Evolutionary conservation across 2,113 vertebrate genomes (phyloP), one percentile per base, ranked within the genome.

Genomic region (Osmerus mordax): DNA sequence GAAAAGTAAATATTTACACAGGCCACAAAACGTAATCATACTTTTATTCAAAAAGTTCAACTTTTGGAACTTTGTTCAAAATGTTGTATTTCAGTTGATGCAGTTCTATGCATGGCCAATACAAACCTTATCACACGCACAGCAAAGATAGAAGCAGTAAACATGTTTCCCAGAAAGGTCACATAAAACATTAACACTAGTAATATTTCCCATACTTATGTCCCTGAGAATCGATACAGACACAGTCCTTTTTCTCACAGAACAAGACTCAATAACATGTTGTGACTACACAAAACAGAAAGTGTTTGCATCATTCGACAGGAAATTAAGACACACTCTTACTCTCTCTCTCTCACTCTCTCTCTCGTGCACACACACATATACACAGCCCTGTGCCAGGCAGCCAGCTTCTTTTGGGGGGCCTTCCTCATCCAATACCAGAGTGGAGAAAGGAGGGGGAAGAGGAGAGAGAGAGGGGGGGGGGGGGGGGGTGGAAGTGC

Each of bases 161-260:
- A 65, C 0, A 21, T 47, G 66, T 19, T 89, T 88, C 86, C 85
- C 87, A 88, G 77, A 87, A 86, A 87, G 16, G 21, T 62, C 52
- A 2, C 6, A 65, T 3, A 36, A 58, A 54, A 16, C 25, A 3
- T 54, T 14, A 21, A 62, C 23, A 29, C 78, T 77, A 80, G 65
- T 21, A 54, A 0, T 67, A 62, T 70, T 69, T 86, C 91, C 90
- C 90, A 86, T 90, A 92, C 80, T 82, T 70, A 77, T 76, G 87
- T 84, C 84, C 90, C 87, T 92, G 91, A 92, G 91, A 92, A 92
- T 86, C 87, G 69, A 87, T 77, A 75, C 76, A 83, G 56, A 62
- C 65, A 67, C 65, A 67, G 11, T 65, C 77, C 71, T 70, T 68
- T 88, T 89, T 91, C 89, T 90, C 91, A 88, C 89, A 91, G 84